A percentile compares a stretch with the other conserved stretches of the same genome.
phyloP scores from a whole-genome alignment of 2,797 vertebrate species.

The Lepilemur ruficaudatus region DNA sequence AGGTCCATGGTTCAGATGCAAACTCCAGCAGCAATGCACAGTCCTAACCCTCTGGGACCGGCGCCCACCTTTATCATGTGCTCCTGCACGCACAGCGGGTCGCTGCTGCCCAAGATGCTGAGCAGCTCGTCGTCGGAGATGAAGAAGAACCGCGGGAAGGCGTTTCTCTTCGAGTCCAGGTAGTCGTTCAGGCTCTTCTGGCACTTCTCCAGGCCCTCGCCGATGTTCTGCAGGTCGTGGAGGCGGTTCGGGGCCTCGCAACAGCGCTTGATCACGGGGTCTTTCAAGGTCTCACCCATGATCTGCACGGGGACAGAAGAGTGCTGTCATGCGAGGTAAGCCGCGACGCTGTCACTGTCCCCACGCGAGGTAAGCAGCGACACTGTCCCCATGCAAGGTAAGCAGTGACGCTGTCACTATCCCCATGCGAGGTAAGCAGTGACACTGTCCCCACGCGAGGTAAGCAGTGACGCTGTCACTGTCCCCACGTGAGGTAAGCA shows the following conservation, averaged over 20 bases:
- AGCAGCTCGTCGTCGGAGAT: constrained; percentile 98
- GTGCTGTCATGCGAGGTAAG: neutral
- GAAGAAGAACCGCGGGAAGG: constrained; percentile 98
- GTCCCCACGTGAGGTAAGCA: too few relatives aligned
- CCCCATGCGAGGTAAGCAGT: too few relatives aligned
- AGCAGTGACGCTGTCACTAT: too few relatives aligned
- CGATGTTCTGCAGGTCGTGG: constrained; percentile 89
- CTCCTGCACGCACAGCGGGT: constrained; percentile 94
- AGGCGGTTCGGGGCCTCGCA: constrained; percentile 92
- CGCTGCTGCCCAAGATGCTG: constrained; percentile 95
- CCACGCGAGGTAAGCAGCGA: too few relatives aligned
- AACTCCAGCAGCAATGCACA: neutral
- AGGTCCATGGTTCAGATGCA: neutral
- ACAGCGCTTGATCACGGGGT: constrained; percentile 90
- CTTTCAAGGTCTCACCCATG: constrained; percentile 91
- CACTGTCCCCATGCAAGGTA: too few relatives aligned
- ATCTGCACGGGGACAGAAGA: constrained; percentile 84
- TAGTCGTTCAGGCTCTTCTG: constrained; percentile 98
- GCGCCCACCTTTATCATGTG: constrained; percentile 95
- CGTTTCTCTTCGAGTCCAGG: constrained; percentile 95
- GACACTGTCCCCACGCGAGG: too few relatives aligned
- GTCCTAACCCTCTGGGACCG: neutral
- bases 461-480: too few relatives aligned
- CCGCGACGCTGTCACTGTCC: too few relatives aligned
- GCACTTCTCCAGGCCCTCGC: constrained; percentile 93